phyloP scores from a whole-genome alignment of 2,888 invertebrate species.

The Arge pagana region DNA sequence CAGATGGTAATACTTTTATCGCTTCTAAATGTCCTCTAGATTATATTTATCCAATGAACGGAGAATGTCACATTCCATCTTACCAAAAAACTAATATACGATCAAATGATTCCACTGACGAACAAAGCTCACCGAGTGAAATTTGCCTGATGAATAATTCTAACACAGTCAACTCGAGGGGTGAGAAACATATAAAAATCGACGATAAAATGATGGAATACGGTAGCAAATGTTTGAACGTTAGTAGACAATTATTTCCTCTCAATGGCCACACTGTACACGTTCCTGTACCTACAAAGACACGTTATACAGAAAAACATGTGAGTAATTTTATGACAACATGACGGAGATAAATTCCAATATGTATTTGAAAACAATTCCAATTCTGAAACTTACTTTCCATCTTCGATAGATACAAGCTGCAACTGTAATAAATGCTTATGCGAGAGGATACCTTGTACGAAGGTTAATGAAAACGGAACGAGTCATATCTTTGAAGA shows the following conservation, averaged over 20 bases:
- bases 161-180: background rate
- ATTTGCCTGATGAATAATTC: background rate
- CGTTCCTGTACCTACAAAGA: constrained; percentile 40
- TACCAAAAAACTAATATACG: background rate
- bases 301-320: constrained; percentile 44
- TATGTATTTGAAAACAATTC: background rate
- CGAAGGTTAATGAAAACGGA: constrained; percentile 81
- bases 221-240: constrained; percentile 35
- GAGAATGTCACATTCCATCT: background rate
- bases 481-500: constrained; percentile 77
- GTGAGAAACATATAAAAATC: no score
- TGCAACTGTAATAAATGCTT: constrained; percentile 70
- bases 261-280: constrained; percentile 41
- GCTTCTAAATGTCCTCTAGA: constrained; percentile 29
- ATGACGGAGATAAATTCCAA: constrained; percentile 14
- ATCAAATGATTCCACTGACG: background rate
- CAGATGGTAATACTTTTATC: background rate
- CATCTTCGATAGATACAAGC: constrained; percentile 60
- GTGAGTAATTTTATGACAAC: constrained; percentile 40
- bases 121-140: background rate
- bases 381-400: background rate
- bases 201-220: no score
- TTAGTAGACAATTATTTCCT: constrained; percentile 49
- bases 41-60: constrained; percentile 30
- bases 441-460: constrained; percentile 77